phyloP scores from a whole-genome alignment of 2,113 vertebrate species.

The Oceanites oceanicus region DNA sequence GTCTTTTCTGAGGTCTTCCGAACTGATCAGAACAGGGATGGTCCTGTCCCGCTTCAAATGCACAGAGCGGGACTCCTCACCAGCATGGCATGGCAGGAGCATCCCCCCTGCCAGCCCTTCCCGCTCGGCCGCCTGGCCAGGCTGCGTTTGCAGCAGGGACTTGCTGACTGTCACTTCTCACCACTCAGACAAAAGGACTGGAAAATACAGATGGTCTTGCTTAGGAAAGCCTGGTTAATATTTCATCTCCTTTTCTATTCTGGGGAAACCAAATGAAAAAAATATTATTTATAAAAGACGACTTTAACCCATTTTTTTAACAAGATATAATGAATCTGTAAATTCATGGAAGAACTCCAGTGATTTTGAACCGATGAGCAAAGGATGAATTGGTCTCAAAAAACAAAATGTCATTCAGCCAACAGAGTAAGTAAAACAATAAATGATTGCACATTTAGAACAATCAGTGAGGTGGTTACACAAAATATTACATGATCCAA shows the following conservation, averaged over 20 bases:
- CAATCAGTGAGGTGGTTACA: neutral
- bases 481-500: neutral
- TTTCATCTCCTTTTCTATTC: neutral
- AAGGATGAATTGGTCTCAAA: neutral
- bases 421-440: neutral
- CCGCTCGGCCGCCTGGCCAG: neutral
- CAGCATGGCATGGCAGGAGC: rapidly evolving
- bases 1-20: neutral
- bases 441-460: neutral
- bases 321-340: neutral
- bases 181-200: neutral
- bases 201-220: neutral
- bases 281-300: neutral
- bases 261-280: neutral
- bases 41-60: neutral
- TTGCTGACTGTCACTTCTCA: neutral
- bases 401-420: slow-evolving; percentile 37
- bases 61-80: rapidly evolving
- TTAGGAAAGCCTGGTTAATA: neutral
- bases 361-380: neutral
- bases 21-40: neutral
- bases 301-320: neutral
- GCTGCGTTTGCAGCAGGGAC: neutral
- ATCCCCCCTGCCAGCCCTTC: neutral
- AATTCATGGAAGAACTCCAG: neutral